Base-by-base conservation (phyloP, 1,140 invertebrate genomes). In the Calephelis nemesis region DNA sequence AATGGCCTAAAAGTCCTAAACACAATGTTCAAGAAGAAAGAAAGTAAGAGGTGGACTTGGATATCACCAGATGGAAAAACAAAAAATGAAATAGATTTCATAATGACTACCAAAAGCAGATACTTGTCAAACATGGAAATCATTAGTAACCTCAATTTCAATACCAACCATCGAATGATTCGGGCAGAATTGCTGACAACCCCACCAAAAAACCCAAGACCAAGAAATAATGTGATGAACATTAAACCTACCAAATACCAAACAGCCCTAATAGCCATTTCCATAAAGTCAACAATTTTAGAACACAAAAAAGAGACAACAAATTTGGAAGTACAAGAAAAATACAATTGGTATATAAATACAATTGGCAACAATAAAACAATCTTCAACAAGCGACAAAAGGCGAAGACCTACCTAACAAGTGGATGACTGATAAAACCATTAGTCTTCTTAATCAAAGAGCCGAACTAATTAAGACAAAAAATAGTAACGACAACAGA, bases 261-360 rank as follows among this genome's bases (percentile, higher is more conserved):
- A 60, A 40, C 30, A 60, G 11, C 30, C 54, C 4, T 40, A 39
- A n/a, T 60, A 60, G 11, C 30, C 12, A 12, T n/a, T 7, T 60
- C 11, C 30, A 5, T 60, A n/a, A 40, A 15, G 13, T 65, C 64
- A 65, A 65, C 12, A 65, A 4, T 65, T 65, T 15, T 19, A 7
- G n/a, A 65, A n/a, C 49, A 50, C 10, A 65, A 65, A 2, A 49
- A 52, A 11, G 63, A 65, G 63, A 65, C 13, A 39, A 12, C 48
- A 52, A 65, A 52, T 65, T 40, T 49, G 15, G 48, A 65, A n/a
- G 47, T 65, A 12, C 47, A 65, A 65, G 63, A 65, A 52, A 65
- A 65, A 65, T 65, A 65, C n/a, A 65, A 42, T 45, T 52, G 64
- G 48, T 65, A n/a, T n/a, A n/a, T n/a, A n/a, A n/a, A n/a, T 65